Base-by-base conservation (phyloP, 92 coral and sea anemone genomes). In the Umimayanthus chanpuru region DNA sequence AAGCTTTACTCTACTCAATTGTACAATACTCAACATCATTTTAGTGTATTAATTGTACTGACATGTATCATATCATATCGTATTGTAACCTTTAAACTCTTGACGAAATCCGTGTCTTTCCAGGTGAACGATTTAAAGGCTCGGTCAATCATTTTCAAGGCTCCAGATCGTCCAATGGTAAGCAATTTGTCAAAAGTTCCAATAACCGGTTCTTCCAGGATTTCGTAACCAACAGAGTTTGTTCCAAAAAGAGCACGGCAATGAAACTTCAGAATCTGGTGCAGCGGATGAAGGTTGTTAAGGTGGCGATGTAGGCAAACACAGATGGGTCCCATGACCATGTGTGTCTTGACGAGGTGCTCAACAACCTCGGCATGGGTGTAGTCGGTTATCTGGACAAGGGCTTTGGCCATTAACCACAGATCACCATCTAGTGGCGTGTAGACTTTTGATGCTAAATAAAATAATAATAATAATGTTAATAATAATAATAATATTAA, bases 351-450 rank as follows among this genome's bases (percentile, higher is more conserved):
- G 61, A 85, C 92, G 1, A 95, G 90, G 76, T 95, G 98, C 28
- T 95, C 98, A 38, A 93, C 89, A 23, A 92, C 81, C 72, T 89
- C 89, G 6, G 76, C 74, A 38, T 93, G 91, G 2, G 88, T 92
- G 66, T 78, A 95, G 89, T 95, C 98, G 64, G 93, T 91, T 16
- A 65, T 92, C 70, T 95, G 96, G 39, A 95, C 93, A 8, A 90
- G 81, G 29, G 89, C 94, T 89, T 95, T 95, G 39, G 96, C 96
- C 83, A 88, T 88, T 44, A 90, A 36, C 98, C 98, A 95, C 9
- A 81, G 56, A 73, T 93, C 96, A 12, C 90, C 89, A 18, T 95
- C 96, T 14, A 70, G 91, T 32, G 96, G 94, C n/a, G 98, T 95
- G 80, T 41, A 89, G 6, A 95, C 98, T 20, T 85, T 74, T 12